Percentiles rank a stretch among this genome's conserved stretches.
These are phyloP conservation scores for Dasyprocta punctata DNA, from an alignment of 2,113 vertebrate genomes.

Conservation along the genomic window DNA sequence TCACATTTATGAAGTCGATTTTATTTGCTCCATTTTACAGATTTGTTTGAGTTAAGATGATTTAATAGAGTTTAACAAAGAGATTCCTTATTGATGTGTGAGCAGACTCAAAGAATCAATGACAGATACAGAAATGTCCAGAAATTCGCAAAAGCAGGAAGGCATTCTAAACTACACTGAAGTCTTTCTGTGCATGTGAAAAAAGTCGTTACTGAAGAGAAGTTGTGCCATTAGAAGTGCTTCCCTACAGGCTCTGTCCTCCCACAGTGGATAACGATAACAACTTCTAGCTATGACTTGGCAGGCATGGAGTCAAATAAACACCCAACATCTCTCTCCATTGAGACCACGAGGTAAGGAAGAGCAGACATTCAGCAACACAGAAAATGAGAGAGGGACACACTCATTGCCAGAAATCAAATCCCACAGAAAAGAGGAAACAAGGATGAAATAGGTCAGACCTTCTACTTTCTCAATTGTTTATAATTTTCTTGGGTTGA, in stretches of 20 bases:
- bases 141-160: not conserved
- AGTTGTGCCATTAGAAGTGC: not conserved
- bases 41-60: not conserved
- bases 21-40: not conserved
- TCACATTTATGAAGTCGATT: not conserved
- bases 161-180: not conserved
- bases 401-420: not conserved
- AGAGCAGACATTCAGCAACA: not conserved
- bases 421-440: not conserved
- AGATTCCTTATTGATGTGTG: not conserved
- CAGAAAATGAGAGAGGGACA: not conserved
- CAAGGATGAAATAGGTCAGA: not conserved
- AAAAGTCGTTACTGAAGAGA: not conserved
- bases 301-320: not conserved
- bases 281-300: not conserved
- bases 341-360: not conserved
- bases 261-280: not conserved
- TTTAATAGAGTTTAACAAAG: not conserved
- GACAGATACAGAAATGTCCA: not conserved
- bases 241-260: rapidly evolving
- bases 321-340: rapidly evolving
- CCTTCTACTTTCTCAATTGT: not conserved
- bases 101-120: not conserved
- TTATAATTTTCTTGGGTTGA: not conserved
- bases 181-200: not conserved